These are phyloP conservation scores for Phoxinus phoxinus DNA, from an alignment of 2,113 vertebrate species.

Conservation along the genomic window DNA sequence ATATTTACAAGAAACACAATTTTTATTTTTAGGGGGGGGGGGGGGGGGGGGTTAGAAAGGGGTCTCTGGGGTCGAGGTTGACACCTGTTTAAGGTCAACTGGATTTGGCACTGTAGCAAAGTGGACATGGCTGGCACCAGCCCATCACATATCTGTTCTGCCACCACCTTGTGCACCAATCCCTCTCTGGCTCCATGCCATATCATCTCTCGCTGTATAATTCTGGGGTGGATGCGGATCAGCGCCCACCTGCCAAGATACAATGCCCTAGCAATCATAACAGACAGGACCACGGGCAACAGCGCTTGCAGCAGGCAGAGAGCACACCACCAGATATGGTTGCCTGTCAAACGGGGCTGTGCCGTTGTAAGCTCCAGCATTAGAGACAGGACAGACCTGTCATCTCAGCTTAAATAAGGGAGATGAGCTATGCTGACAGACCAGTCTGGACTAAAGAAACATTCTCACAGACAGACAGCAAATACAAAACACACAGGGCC, in stretches of 20 bases:
- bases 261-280: constrained; percentile 10
- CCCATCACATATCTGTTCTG: constrained; percentile 14
- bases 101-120: constrained; percentile 4
- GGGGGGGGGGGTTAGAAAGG: background rate
- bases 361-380: background rate
- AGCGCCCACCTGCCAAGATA: constrained; percentile 34
- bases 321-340: background rate
- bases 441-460: background rate
- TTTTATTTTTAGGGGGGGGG: too few relatives aligned
- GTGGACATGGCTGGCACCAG: background rate
- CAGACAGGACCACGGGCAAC: background rate
- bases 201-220: background rate
- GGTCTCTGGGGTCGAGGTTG: background rate
- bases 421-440: constrained; percentile 24
- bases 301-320: background rate
- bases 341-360: background rate
- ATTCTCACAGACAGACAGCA: constrained; percentile 7
- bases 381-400: constrained; percentile 32
- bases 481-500: background rate
- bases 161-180: constrained; percentile 18
- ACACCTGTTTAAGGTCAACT: constrained; percentile 42
- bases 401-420: constrained; percentile 11
- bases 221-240: constrained; percentile 26
- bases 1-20: background rate
- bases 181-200: constrained; percentile 2